Conservation (phyloP, 1,140 invertebrate species). For the Caenorhabditis tropicalis region DNA sequence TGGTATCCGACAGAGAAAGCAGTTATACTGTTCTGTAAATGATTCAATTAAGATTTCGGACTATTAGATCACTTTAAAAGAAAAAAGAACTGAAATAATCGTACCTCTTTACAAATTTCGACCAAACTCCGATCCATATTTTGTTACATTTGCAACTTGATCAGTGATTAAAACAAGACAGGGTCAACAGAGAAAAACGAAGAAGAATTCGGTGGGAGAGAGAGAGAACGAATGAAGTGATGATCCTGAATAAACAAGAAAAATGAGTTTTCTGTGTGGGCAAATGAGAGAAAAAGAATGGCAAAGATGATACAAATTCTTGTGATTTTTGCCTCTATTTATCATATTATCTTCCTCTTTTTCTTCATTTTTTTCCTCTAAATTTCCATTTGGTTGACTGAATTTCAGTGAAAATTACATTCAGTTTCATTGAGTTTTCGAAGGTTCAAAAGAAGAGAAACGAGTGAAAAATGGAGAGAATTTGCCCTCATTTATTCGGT, state of each 20-base stretch:
- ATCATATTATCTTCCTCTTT: background rate
- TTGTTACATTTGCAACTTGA: background rate
- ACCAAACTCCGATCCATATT: background rate
- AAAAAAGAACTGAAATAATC: background rate
- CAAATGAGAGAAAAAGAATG: background rate
- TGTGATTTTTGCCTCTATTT: background rate
- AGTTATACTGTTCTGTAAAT: background rate
- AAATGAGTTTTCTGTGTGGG: background rate
- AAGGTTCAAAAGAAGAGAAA: background rate
- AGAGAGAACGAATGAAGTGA: background rate
- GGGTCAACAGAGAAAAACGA: background rate
- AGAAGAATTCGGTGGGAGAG: background rate
- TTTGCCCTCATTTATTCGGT: background rate
- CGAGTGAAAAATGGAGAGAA: background rate
- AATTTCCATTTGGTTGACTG: background rate
- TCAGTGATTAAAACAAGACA: background rate
- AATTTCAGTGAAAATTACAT: background rate
- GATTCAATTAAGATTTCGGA: background rate
- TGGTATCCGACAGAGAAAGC: background rate
- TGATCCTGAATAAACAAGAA: conserved; percentile 28
- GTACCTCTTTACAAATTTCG: background rate
- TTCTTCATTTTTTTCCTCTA: background rate
- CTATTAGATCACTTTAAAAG: too few relatives aligned
- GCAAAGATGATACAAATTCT: conserved; percentile 6
- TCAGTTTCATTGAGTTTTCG: conserved; percentile 11